A percentile compares a stretch with the other conserved stretches of the same genome.
Conservation (phyloP, 2,888 invertebrate genomes). For the Nephrotoma flavescens region DNA sequence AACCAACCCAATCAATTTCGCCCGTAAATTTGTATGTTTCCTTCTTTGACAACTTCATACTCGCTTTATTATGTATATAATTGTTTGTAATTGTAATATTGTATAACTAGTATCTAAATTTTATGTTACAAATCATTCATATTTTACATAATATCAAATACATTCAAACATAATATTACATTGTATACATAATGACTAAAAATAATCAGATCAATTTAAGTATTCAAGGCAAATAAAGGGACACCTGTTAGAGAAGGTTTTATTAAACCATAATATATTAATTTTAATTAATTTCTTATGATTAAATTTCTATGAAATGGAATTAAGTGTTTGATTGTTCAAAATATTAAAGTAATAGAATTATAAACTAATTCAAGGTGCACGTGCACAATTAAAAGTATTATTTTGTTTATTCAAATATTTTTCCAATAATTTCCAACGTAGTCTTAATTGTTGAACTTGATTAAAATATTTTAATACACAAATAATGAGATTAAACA, state of each 20-base stretch:
- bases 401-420: too few relatives aligned
- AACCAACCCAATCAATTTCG: background rate
- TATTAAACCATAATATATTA: background rate
- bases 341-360: too few relatives aligned
- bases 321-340: background rate
- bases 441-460: too few relatives aligned
- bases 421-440: too few relatives aligned
- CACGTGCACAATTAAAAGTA: too few relatives aligned
- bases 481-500: too few relatives aligned
- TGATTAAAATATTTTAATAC: too few relatives aligned
- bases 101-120: background rate
- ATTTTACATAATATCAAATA: background rate
- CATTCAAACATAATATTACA: background rate
- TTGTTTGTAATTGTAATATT: background rate
- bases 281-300: background rate
- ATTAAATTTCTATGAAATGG: background rate
- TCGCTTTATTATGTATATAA: background rate
- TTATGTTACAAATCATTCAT: background rate
- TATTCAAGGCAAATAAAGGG: background rate
- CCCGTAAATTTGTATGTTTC: background rate
- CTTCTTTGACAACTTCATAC: background rate
- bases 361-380: too few relatives aligned
- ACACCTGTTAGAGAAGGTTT: background rate
- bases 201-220: background rate
- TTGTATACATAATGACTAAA: background rate